A percentile compares a stretch with the other conserved stretches of the same genome.
phyloP scores from a whole-genome alignment of 2,113 vertebrate genomes.

The Talpa occidentalis region DNA sequence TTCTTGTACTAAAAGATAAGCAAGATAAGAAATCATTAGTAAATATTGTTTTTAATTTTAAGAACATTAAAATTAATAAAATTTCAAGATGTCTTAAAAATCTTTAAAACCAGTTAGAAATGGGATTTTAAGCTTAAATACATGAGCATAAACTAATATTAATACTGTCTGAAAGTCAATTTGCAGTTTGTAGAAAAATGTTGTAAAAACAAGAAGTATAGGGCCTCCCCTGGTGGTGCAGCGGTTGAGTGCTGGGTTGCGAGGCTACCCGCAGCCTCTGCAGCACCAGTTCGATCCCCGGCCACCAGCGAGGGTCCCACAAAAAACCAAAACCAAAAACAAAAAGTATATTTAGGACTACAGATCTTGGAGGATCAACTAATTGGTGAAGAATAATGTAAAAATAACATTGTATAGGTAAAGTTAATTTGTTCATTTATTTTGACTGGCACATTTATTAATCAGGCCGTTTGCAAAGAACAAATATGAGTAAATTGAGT shows the following conservation, averaged over 20 bases:
- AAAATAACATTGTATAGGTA: neutral
- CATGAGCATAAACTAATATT: neutral
- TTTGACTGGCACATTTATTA: neutral
- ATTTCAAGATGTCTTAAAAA: slow-evolving; percentile 3
- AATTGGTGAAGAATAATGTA: neutral
- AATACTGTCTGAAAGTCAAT: slow-evolving; percentile 2
- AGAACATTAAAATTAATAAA: slow-evolving; percentile 29
- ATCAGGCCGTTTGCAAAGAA: slow-evolving; percentile 3
- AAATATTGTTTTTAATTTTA: neutral
- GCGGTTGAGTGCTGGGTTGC: no score
- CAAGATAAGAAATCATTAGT: neutral
- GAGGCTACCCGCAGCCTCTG: no score
- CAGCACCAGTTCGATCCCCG: no score
- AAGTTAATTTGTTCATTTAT: slow-evolving; percentile 32
- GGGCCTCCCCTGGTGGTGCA: no score
- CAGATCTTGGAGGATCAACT: neutral
- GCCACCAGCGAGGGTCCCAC: no score
- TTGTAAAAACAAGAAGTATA: slow-evolving; percentile 3
- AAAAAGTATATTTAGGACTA: slow-evolving; percentile 20
- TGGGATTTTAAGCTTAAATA: neutral
- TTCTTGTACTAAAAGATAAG: neutral
- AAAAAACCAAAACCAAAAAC: no score
- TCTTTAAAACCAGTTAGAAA: neutral
- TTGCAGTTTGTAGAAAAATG: neutral
- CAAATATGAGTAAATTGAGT: neutral